phyloP scores from a whole-genome alignment of 2,113 vertebrate genomes.

The Macquaria australasica region DNA sequence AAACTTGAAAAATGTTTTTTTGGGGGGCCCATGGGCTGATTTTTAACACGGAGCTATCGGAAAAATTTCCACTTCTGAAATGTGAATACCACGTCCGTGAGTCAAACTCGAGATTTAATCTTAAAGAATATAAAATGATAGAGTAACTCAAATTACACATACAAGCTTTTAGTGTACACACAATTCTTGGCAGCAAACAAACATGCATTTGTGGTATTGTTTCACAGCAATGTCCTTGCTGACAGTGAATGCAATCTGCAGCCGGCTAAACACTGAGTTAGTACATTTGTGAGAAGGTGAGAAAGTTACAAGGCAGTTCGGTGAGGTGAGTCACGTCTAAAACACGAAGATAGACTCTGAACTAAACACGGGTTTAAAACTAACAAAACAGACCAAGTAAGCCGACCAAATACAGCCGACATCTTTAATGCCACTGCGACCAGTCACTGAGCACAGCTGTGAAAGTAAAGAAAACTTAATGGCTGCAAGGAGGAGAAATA shows the following conservation, averaged over 20 bases:
- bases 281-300: background rate
- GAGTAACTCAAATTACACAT: background rate
- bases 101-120: background rate
- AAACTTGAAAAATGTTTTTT: background rate
- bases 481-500: background rate
- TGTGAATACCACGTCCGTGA: background rate
- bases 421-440: background rate
- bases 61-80: background rate
- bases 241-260: slow-evolving; percentile 2
- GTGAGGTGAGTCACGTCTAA: background rate
- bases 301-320: background rate
- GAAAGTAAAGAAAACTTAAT: slow-evolving; percentile 7
- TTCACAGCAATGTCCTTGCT: slow-evolving; percentile 1
- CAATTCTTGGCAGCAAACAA: background rate
- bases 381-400: background rate
- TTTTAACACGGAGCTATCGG: too few species aligned
- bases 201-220: background rate
- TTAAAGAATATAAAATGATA: background rate
- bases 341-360: background rate
- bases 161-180: background rate
- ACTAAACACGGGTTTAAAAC: slow-evolving; percentile 23
- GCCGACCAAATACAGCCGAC: background rate
- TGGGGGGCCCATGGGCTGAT: too few species aligned
- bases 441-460: background rate
- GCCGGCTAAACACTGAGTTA: background rate